Base-by-base conservation (phyloP, 2,797 vertebrate genomes). In the Acrossocheilus fasciatus region DNA sequence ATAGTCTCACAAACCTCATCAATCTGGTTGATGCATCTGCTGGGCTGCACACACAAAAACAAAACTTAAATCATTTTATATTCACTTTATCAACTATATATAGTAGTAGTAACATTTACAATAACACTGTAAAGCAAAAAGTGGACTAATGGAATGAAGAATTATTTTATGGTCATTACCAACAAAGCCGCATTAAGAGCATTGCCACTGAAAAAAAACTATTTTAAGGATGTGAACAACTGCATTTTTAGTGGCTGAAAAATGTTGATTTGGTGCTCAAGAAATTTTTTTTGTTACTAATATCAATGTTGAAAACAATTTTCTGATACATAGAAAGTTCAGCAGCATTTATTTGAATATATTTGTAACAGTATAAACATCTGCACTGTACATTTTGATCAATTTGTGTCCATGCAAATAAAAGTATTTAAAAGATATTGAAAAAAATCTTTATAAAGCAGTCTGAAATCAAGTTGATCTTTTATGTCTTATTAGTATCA, bases 1-100 rank as follows among this genome's bases (percentile, higher is more conserved):
- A 97, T 95, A 50, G 95, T 96, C 89, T 95, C 92, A 90, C 96
- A 97, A 89, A 96, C 92, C 4, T 91, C 89, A 1, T 96, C 95
- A 6, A 96, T 96, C 92, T 96, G 95, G 92, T 97, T 96, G 92
- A 95, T 93, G 36, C 95, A 96, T 18, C 96, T 94, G 92, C 94
- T 96, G 0, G 94, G 93, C 96, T 96, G 64, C 41, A 91, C 57
- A 45, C 76, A 72, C 23, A 62, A 77, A 77, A 39, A 34, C 43
- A 3, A 74, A 59, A 23, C 9, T 30, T 2, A 7, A 34, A 57
- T 23, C 1, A 77, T 77, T 76, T 11, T 54, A 76, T 23, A 23
- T 57, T 57, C 75, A 36, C 75, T 77, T 8, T 39, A 77, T 57
- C 34, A 57, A 36, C 47, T 52, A 36, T 54, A 30, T 77, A 39